Evolutionary conservation across 1,140 invertebrate species (phyloP).

Genomic region (Drosophila aff.): DNA sequence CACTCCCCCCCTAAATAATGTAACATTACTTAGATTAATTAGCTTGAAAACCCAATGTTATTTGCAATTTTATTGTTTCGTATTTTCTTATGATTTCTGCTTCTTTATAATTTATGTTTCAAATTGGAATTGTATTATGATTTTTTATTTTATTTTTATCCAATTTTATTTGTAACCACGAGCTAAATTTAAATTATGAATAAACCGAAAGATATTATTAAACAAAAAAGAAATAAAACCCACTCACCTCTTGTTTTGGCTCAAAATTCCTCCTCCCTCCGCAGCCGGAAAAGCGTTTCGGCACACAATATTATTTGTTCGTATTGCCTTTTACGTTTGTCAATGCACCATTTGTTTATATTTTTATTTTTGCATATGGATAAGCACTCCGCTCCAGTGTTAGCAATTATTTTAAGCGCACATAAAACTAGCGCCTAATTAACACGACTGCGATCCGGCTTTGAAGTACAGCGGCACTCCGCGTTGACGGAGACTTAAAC

Average conservation of each 20-base stretch:
- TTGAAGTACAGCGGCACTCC: conserved; percentile 61
- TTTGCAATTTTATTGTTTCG: conserved; percentile 35
- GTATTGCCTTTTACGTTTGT: conserved; percentile 36
- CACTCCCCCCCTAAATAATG: conserved; percentile 25
- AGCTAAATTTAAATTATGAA: conserved; percentile 68
- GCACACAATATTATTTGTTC: conserved; percentile 21
- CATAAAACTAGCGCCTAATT: conserved; percentile 72
- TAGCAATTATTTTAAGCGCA: conserved; percentile 78
- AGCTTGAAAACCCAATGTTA: conserved; percentile 61
- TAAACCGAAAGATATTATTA: conserved; percentile 55
- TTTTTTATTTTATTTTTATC: conserved; percentile 46
- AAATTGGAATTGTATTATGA: conserved; percentile 53
- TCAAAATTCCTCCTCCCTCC: conserved; percentile 16
- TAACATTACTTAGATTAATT: conserved; percentile 72
- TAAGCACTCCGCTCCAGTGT: conserved; percentile 42
- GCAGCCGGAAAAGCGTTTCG: conserved; percentile 13
- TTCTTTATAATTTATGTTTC: conserved; percentile 53
- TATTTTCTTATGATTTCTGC: conserved; percentile 43
- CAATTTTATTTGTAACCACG: conserved; percentile 57
- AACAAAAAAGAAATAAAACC: conserved; percentile 34
- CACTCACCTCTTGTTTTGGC: conserved; percentile 27
- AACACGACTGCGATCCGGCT: conserved; percentile 55
- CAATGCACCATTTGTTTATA: conserved; percentile 50
- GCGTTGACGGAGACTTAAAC: not conserved
- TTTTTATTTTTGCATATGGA: conserved; percentile 34